phyloP scores from a whole-genome alignment of 2,888 invertebrate genomes.

The Choristoneura rosaceana region DNA sequence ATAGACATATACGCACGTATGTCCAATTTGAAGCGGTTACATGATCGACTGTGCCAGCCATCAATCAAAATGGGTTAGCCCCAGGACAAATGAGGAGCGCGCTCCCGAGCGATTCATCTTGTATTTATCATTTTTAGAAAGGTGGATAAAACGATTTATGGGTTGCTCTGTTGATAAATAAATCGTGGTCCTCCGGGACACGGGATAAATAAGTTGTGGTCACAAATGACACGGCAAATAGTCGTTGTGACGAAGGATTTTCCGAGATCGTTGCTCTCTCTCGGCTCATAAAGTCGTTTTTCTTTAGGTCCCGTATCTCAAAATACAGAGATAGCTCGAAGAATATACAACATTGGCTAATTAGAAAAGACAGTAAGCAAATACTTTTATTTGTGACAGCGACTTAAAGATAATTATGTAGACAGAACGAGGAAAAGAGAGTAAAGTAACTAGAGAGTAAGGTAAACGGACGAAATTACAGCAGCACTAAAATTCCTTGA shows the following conservation, averaged over 20 bases:
- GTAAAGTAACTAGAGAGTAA: no score
- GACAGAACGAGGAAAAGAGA: no score
- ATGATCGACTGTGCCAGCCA: slow-evolving; percentile 38
- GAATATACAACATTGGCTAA: no score
- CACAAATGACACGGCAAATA: neutral
- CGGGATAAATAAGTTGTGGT: neutral
- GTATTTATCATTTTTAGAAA: slow-evolving; percentile 43
- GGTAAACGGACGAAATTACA: no score
- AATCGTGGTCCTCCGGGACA: neutral
- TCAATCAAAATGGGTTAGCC: slow-evolving; percentile 41
- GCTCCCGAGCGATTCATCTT: slow-evolving; percentile 38
- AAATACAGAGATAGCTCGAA: no score
- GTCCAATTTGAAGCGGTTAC: slow-evolving; percentile 38
- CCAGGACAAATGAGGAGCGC: slow-evolving; percentile 40
- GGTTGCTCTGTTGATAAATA: slow-evolving; percentile 12
- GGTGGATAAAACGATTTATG: slow-evolving; percentile 42
- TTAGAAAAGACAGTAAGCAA: no score
- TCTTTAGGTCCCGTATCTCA: no score
- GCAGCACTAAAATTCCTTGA: no score
- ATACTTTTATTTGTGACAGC: no score
- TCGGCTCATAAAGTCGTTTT: no score
- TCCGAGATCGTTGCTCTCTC: neutral
- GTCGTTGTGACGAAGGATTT: neutral
- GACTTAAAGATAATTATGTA: no score
- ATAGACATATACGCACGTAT: slow-evolving; percentile 28